Percentiles rank a stretch among this genome's conserved stretches.
Conservation (phyloP, 2,888 invertebrate genomes). For the Proisotoma minuta region DNA sequence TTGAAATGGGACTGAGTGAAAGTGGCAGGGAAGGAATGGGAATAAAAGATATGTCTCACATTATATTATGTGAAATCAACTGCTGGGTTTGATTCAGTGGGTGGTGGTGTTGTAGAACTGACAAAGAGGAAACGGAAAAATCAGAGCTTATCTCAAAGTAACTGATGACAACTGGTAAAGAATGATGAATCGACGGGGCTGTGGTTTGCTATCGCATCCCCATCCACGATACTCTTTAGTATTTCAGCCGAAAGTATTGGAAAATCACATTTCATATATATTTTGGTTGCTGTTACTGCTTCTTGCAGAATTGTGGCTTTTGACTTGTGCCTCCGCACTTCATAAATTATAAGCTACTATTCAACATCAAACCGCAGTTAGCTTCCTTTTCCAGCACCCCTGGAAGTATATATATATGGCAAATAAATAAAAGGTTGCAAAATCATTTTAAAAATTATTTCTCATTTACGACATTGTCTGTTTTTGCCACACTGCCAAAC, state of each 20-base stretch:
- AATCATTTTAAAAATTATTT: too few species aligned
- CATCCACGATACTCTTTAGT: conserved; percentile 12
- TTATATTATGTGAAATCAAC: conserved; percentile 8
- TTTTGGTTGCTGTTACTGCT: background rate
- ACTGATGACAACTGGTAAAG: conserved; percentile 44
- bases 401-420: too few species aligned
- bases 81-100: background rate
- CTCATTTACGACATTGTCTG: too few species aligned
- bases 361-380: background rate
- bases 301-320: conserved; percentile 12
- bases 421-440: too few species aligned
- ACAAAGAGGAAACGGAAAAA: conserved; percentile 25
- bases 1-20: background rate
- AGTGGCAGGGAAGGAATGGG: conserved; percentile 6
- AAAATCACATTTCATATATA: conserved; percentile 1
- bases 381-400: too few species aligned
- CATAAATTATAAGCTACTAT: conserved; percentile 11
- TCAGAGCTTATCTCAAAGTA: conserved; percentile 40
- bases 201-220: background rate
- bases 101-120: conserved; percentile 3
- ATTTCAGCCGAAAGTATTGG: background rate
- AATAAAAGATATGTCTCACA: conserved; percentile 1
- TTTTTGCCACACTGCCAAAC: too few species aligned
- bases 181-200: conserved; percentile 42
- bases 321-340: background rate